phyloP scores from a whole-genome alignment of 2,113 vertebrate species.

The Platysteira castanea region DNA sequence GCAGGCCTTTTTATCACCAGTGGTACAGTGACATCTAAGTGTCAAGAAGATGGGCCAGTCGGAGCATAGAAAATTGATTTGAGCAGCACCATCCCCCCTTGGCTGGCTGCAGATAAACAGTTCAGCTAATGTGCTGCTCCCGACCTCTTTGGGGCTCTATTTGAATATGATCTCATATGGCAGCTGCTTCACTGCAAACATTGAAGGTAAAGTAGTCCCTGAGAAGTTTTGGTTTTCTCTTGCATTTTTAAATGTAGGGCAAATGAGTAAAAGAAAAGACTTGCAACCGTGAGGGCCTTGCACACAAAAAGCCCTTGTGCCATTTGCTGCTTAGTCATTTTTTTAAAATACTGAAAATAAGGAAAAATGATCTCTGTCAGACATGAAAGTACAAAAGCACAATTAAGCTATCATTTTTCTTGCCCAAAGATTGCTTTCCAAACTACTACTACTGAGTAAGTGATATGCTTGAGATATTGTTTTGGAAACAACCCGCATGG shows the following conservation, averaged over 20 bases:
- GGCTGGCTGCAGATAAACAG: conserved; percentile 44
- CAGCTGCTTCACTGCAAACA: conserved; percentile 14
- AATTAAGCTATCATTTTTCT: not conserved
- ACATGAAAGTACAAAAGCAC: not conserved
- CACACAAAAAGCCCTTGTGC: not conserved
- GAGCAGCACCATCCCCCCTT: conserved; percentile 40
- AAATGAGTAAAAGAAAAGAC: not conserved
- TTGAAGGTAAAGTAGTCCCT: not conserved
- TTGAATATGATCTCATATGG: conserved; percentile 38
- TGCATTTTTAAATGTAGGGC: not conserved
- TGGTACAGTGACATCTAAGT: conserved; percentile 56
- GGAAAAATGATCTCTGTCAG: conserved; percentile 6
- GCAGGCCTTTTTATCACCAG: conserved; percentile 61
- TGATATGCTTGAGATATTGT: conserved; percentile 35
- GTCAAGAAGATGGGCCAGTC: conserved; percentile 62
- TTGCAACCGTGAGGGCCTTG: not conserved
- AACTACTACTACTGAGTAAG: conserved; percentile 15
- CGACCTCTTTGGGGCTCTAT: conserved; percentile 32
- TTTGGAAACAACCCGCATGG: conserved; percentile 54
- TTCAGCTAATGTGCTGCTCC: not conserved
- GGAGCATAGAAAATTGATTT: conserved; percentile 60
- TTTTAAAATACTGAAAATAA: not conserved
- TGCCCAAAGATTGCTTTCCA: conserved; percentile 40
- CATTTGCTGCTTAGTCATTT: not conserved
- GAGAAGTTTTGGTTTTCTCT: conserved; percentile 46